Evolutionary conservation across 2,888 invertebrate genomes (phyloP), one percentile per base, ranked within the genome.

Genomic region (Lithophane ornitopus): DNA sequence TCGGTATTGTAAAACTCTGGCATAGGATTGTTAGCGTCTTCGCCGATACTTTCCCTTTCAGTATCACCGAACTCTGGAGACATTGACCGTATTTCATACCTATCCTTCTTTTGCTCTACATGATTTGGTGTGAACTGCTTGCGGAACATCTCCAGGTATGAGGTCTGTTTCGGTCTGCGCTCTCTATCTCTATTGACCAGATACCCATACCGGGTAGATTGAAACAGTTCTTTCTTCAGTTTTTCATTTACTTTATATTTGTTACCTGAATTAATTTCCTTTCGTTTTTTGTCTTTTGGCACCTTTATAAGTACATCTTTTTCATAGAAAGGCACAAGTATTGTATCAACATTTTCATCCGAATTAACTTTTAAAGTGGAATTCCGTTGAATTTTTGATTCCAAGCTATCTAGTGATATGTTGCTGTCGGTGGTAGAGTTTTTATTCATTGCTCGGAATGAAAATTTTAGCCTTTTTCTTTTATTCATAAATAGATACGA

Each of bases 321-420:
- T 88, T 96, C 96, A 81, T 96, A 96, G 88, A 96, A 96, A 2
- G 96, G 96, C 4, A 96, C 96, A 8, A 96, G 90, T 87, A 96
- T 95, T 7, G 95, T 96, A 71, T 95, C 94, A n/a, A 94, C 91
- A 76, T 94, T 92, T 56, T 94, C 93, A 44, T 93, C 92, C 3
- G 89, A 87, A 44, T 61, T 26, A 71, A 81, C 73, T 78, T 90
- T 92, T 26, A 87, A 46, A 6, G 85, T 76, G 39, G 81, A 78
- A 87, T 93, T 94, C 34, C 87, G 87, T 78, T 88, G 92, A 56
- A 90, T 90, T 81, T 90, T 90, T 52, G 86, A 86, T 88, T 96
- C 96, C 70, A 96, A 91, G 82, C 96, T 96, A 81, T 96, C 96
- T 44, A 92, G 63, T 65, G 96, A 96, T 78, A 96, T 90, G 86